Evolutionary conservation across 2,888 invertebrate species (phyloP).

Genomic region (Athrips mouffetella): DNA sequence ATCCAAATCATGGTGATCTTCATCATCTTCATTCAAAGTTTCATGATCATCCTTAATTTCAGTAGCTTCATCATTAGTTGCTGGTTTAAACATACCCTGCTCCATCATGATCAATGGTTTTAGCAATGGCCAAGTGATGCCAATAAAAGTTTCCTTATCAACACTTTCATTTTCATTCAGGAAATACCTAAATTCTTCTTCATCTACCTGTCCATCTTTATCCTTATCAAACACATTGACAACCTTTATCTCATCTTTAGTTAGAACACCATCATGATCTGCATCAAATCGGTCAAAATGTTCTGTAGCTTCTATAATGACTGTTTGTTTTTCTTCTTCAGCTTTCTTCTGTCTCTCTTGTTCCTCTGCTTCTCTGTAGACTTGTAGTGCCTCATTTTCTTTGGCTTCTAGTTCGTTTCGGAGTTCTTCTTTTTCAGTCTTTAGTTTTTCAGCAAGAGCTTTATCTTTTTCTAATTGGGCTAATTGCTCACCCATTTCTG

Average conservation of each 20-base stretch:
- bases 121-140: slow-evolving; percentile 85
- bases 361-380: slow-evolving; percentile 84
- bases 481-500: slow-evolving; percentile 84
- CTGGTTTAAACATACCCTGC: slow-evolving; percentile 82
- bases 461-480: slow-evolving; percentile 84
- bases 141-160: slow-evolving; percentile 82
- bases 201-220: slow-evolving; percentile 90
- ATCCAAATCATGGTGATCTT: slow-evolving; percentile 80
- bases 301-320: slow-evolving; percentile 81
- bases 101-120: slow-evolving; percentile 89
- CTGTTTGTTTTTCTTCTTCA: slow-evolving; percentile 76
- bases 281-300: slow-evolving; percentile 89
- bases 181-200: slow-evolving; percentile 90
- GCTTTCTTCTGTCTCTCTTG: slow-evolving; percentile 78
- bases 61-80: slow-evolving; percentile 46
- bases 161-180: slow-evolving; percentile 83
- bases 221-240: slow-evolving; percentile 92
- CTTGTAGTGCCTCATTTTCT: slow-evolving; percentile 86
- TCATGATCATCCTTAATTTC: slow-evolving; percentile 46
- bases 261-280: slow-evolving; percentile 87
- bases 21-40: slow-evolving; percentile 35
- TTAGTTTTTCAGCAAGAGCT: slow-evolving; percentile 87
- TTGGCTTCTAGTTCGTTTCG: slow-evolving; percentile 85
- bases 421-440: slow-evolving; percentile 85
- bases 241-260: slow-evolving; percentile 82